These are phyloP conservation scores for Perca flavescens DNA, from an alignment of 2,113 vertebrate genomes.

Conservation along the genomic window DNA sequence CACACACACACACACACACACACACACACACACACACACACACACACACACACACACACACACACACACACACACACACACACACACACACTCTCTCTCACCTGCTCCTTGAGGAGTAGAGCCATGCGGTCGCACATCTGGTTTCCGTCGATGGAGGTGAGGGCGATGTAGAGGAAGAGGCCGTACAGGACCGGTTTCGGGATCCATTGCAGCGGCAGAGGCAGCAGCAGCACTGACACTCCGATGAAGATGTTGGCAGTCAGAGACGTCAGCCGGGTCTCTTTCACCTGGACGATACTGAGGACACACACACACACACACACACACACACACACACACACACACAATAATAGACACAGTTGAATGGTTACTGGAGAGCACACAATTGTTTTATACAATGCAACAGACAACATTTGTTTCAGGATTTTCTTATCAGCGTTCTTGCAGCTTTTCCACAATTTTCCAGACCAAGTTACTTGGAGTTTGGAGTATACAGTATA, in stretches of 20 bases:
- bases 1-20: background rate
- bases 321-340: constrained; percentile 9
- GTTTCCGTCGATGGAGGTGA: constrained; percentile 97
- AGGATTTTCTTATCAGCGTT: constrained; percentile 52
- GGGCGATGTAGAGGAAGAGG: constrained; percentile 97
- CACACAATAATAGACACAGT: background rate
- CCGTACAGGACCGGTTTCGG: constrained; percentile 96
- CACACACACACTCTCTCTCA: constrained; percentile 54
- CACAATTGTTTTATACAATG: constrained; percentile 36
- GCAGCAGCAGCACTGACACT: constrained; percentile 93
- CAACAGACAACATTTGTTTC: constrained; percentile 32
- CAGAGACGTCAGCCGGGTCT: constrained; percentile 93
- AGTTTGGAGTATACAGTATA: no score
- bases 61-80: background rate
- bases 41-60: background rate
- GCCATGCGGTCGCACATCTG: constrained; percentile 97
- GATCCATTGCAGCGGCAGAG: constrained; percentile 96
- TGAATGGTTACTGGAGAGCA: constrained; percentile 21
- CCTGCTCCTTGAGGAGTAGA: constrained; percentile 97
- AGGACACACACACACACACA: background rate
- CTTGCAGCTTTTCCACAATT: constrained; percentile 37
- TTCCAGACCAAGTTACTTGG: background rate
- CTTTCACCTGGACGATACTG: constrained; percentile 96
- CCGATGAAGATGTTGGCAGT: constrained; percentile 94
- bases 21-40: no score